phyloP scores from a whole-genome alignment of 1,140 invertebrate genomes.

The Panagrolaimus sp. region DNA sequence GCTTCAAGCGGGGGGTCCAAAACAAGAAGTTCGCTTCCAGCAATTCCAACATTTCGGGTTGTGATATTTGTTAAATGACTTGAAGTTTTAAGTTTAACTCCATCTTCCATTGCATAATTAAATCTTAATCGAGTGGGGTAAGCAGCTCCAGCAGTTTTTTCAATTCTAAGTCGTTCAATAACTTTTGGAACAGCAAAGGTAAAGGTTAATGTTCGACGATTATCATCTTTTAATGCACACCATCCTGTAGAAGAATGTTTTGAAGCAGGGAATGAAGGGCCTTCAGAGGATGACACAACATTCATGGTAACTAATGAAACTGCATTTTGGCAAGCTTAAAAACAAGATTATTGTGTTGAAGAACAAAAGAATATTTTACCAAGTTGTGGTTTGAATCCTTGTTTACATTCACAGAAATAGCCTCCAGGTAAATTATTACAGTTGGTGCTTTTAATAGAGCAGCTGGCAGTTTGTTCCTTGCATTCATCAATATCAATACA shows the following conservation, averaged over 20 bases:
- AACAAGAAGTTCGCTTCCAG: conserved; percentile 73
- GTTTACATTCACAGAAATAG: conserved; percentile 77
- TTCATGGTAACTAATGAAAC: conserved; percentile 79
- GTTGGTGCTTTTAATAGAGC: conserved; percentile 63
- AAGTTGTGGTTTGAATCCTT: conserved; percentile 69
- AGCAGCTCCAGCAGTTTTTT: conserved; percentile 65
- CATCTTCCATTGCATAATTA: conserved; percentile 60
- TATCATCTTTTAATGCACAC: conserved; percentile 5
- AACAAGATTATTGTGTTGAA: background rate
- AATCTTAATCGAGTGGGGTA: conserved; percentile 23
- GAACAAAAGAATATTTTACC: conserved; percentile 50
- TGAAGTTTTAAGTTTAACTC: conserved; percentile 78
- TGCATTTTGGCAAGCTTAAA: conserved; percentile 7
- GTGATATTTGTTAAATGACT: conserved; percentile 61
- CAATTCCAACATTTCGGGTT: conserved; percentile 66
- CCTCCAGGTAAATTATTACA: conserved; percentile 83
- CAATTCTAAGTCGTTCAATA: conserved; percentile 44
- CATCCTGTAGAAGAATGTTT: background rate
- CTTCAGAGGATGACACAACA: conserved; percentile 67
- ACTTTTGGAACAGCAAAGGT: conserved; percentile 47
- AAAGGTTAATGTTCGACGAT: conserved; percentile 29
- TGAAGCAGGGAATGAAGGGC: background rate
- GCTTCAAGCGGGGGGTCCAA: conserved; percentile 84
- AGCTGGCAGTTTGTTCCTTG: conserved; percentile 64
- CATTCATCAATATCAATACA: conserved; percentile 82